Evolutionary conservation across 2,888 invertebrate genomes (phyloP), one percentile per base, ranked within the genome.

Genomic region (Shargacucullia verbasci): DNA sequence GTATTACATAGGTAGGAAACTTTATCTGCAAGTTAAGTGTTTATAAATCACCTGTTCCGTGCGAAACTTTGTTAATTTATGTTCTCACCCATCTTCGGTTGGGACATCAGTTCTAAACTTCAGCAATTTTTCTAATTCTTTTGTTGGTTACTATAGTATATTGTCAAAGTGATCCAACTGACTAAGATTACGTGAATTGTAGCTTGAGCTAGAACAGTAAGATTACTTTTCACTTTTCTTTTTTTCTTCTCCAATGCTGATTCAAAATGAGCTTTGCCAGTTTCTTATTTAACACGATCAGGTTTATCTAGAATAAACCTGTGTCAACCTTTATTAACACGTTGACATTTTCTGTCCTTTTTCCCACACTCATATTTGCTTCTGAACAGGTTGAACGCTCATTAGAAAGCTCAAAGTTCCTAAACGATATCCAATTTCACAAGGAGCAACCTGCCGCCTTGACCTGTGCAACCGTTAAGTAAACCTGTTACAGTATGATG

Each of bases 31-130:
- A 39, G 47, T 37, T 37, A 43, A 59, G 39, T 58, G 55, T 73
- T 56, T 60, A 66, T 65, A 63, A 69, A 70, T 70, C 68, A 73
- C 64, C 68, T 70, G 66, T 55, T 61, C 62, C 74, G 67, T 71
- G 63, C 54, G 54, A 79, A 83, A 84, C 74, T 84, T 84, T 78
- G 63, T 73, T 81, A 83, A 84, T 84, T 82, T 80, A 79, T 73
- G 70, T 76, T 69, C 73, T 68, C 60, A 63, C 70, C 70, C 56
- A 49, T 44, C 39, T 44, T 46, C 39, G 48, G 46, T 25, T 20
- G 37, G 54, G 56, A 64, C 58, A 69, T 62, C 55, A 61, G 64
- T 72, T 55, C 20, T 40, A 40, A 72, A 73, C 68, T 73, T 73
- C 45, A 5, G 60, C 57, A 59, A 57, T 70, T 64, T 61, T 63